Evolutionary conservation across 2,113 vertebrate genomes (phyloP), one percentile per base, ranked within the genome.

Genomic region (Delphinapterus leucas): DNA sequence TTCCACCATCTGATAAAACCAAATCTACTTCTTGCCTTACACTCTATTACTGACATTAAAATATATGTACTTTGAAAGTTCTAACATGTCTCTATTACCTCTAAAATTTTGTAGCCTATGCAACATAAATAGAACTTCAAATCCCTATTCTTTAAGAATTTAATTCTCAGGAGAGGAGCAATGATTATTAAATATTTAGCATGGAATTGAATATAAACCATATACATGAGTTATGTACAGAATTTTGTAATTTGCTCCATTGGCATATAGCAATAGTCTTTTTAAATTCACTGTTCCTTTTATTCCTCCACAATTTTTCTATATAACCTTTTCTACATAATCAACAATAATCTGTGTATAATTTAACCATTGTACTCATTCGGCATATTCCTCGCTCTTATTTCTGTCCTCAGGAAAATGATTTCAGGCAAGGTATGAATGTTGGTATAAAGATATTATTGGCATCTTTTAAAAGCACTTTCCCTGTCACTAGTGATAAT

Each of bases 21-120:
- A 83, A 55, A 88, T 81, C 28, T 92, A 63, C 20, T 53, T 71
- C 23, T 91, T 90, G 20, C 58, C 23, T 68, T 74, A 49, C 6
- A 47, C 26, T 95, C 31, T 61, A 36, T 82, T 71, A 71, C 44
- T 79, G 25, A 65, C 70, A 80, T 28, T 86, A 79, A 94, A 65
- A 91, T 83, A 90, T 38, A 77, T 5, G 3, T 83, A 73, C 18
- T 79, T 67, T 36, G 23, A 95, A 90, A 97, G 97, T 95, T 98
- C 93, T 95, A 93, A 58, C 60, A 17, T 74, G 38, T 60, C 36
- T 95, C 28, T 86, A 84, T 80, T 93, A 70, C 53, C 20, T 21
- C 36, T 80, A 33, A 91, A 61, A 88, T 86, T 76, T 83, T 91
- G 41, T 65, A 84, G 15, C 8, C 36, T 63, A 41, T 79, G 65